Base-by-base conservation (phyloP, 2,113 vertebrate genomes). In the Conger conger region DNA sequence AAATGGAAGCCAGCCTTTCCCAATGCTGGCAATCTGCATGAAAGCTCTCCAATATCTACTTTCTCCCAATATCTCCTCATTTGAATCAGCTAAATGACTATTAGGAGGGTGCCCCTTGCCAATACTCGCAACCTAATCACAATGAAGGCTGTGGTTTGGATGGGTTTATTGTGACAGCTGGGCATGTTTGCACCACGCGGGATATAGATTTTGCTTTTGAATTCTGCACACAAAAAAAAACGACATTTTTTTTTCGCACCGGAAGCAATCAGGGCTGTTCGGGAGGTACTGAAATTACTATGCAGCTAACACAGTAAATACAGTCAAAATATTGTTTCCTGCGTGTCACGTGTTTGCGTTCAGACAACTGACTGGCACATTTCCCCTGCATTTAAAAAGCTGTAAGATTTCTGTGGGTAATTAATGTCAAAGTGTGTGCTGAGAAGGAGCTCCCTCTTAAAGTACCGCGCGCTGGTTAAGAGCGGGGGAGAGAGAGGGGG, bases 61-160 rank as follows among this genome's bases (percentile, higher is more conserved):
- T 93, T 86, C 88, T 90, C 90, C 91, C 91, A 93, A 93, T 94
- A 93, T 93, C 91, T 91, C 90, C 92, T 94, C 92, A 90, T 90
- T 93, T 91, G 90, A 94, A 93, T 93, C 91, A 90, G 90, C 92
- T 93, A 94, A 95, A 93, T 93, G 92, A 89, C 91, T 93, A 93
- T 95, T 94, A 93, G 91, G 88, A 86, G 89, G 38, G 78, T 82
- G 76, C 82, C 86, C 89, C 83, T 86, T 94, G 94, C 94, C 94
- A 94, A 91, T 88, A 80, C 83, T 50, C 93, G 89, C 91, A 88
- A 87, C 85, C 88, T 90, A 93, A 93, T 93, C 91, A 93, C 91
- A 90, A 87, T 88, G 89, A 93, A 90, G 93, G 90, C 91, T 90
- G 87, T 88, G 90, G 91, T 92, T 90, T 92, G 92, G 89, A 92